These are phyloP conservation scores for Torymus aiolomorphi DNA, from an alignment of 2,888 invertebrate genomes.

Conservation along the genomic window DNA sequence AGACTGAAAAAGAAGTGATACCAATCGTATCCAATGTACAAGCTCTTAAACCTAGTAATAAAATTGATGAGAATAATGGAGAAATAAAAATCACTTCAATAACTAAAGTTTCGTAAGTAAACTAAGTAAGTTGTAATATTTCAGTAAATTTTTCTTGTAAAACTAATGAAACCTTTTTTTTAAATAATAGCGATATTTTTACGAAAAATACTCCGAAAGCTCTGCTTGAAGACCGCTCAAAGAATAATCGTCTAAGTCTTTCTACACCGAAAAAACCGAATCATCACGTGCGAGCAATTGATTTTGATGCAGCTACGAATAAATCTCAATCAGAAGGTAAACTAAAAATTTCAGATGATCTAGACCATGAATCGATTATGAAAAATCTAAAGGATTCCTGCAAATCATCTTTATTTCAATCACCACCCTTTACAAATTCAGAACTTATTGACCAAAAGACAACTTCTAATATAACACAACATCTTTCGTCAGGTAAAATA, in stretches of 20 bases:
- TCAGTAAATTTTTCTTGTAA: too few species aligned
- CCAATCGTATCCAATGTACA: too few species aligned
- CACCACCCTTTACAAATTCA: conserved; percentile 32
- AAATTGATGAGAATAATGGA: too few species aligned
- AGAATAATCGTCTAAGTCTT: conserved; percentile 33
- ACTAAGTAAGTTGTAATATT: background rate
- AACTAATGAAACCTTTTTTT: conserved; percentile 8
- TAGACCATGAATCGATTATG: conserved; percentile 21
- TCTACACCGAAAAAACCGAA: conserved; percentile 51
- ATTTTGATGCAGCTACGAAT: conserved; percentile 39
- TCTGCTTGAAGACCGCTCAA: conserved; percentile 1
- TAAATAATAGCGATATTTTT: background rate
- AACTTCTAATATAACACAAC: too few species aligned
- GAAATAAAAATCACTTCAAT: background rate
- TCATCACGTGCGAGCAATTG: conserved; percentile 40
- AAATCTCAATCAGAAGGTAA: conserved; percentile 47
- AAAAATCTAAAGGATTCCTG: conserved; percentile 37
- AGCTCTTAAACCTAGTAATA: too few species aligned
- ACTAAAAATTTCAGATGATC: conserved; percentile 6
- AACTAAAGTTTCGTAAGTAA: conserved; percentile 12
- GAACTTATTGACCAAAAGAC: conserved; percentile 25
- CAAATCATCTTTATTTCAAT: conserved; percentile 46
- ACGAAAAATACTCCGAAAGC: conserved; percentile 38
- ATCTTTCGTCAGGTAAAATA: too few species aligned
- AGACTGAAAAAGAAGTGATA: conserved; percentile 4